Conservation (phyloP, 2,888 invertebrate species). For the Imbricaverruca yamaguchii region DNA sequence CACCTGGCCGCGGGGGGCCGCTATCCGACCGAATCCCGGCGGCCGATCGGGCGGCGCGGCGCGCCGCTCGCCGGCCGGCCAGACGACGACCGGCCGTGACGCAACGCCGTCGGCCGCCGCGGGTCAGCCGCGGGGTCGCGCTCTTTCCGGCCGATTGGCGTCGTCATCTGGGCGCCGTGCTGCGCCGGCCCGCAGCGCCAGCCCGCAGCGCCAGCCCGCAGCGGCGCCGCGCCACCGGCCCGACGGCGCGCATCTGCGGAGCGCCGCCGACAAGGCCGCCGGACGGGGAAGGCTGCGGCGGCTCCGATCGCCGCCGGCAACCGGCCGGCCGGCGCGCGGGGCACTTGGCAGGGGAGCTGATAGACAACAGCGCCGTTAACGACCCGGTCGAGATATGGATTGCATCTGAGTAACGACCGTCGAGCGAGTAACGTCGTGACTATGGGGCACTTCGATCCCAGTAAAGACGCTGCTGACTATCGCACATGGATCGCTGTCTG, state of each 20-base stretch:
- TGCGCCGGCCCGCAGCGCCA: neutral
- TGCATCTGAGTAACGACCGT: neutral
- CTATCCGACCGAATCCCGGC: neutral
- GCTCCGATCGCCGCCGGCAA: too few relatives aligned
- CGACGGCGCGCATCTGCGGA: too few relatives aligned
- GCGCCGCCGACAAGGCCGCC: too few relatives aligned
- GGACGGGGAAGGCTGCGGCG: too few relatives aligned
- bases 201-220: neutral
- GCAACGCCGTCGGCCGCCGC: neutral
- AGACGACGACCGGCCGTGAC: neutral
- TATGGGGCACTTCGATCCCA: neutral
- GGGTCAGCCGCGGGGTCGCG: neutral
- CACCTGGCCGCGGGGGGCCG: neutral
- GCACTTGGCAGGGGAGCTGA: too few relatives aligned
- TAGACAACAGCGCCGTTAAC: too few relatives aligned
- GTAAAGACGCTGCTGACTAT: neutral
- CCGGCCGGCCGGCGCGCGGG: too few relatives aligned
- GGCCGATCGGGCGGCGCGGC: neutral
- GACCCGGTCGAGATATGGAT: too few relatives aligned
- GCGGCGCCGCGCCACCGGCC: neutral
- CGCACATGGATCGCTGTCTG: too few relatives aligned
- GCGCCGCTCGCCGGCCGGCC: neutral
- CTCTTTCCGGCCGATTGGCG: constrained; percentile 10
- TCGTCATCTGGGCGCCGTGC: neutral
- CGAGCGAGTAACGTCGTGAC: neutral